A percentile compares a stretch with the other conserved stretches of the same genome.
phyloP scores from a whole-genome alignment of 2,113 vertebrate species.

The Danio rerio region DNA sequence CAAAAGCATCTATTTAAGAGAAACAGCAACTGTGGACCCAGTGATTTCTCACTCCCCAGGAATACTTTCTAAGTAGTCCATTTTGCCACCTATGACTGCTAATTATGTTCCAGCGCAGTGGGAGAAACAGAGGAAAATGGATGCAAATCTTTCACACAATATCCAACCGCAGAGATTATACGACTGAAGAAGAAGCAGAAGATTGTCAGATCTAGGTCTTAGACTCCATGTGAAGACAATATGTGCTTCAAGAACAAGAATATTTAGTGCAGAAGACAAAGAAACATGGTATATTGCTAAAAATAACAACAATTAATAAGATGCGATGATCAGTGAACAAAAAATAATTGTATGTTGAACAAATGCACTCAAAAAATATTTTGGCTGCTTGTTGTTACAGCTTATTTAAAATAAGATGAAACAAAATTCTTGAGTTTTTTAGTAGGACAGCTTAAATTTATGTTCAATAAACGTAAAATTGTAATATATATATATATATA shows the following conservation, averaged over 20 bases:
- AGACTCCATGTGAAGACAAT: background rate
- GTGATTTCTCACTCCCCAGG: constrained; percentile 18
- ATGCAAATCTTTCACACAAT: background rate
- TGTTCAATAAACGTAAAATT: too few species aligned
- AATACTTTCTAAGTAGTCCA: constrained; percentile 26
- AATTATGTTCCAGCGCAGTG: constrained; percentile 7
- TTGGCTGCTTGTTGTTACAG: too few species aligned
- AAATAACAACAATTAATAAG: too few species aligned
- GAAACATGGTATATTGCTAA: too few species aligned
- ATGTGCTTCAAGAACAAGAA: background rate
- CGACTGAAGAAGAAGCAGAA: background rate
- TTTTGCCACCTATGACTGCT: constrained; percentile 36
- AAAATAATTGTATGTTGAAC: too few species aligned
- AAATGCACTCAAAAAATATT: too few species aligned
- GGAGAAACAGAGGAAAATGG: background rate
- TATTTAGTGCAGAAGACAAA: background rate
- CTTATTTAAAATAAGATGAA: too few species aligned
- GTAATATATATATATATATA: too few species aligned
- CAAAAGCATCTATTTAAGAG: constrained; percentile 28
- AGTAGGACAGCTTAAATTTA: too few species aligned
- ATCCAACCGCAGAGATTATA: background rate
- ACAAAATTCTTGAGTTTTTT: too few species aligned
- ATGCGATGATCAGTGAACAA: too few species aligned
- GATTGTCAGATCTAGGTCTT: background rate
- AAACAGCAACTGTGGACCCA: constrained; percentile 4